phyloP scores from a whole-genome alignment of 2,888 invertebrate species.

The Macaria liturata region DNA sequence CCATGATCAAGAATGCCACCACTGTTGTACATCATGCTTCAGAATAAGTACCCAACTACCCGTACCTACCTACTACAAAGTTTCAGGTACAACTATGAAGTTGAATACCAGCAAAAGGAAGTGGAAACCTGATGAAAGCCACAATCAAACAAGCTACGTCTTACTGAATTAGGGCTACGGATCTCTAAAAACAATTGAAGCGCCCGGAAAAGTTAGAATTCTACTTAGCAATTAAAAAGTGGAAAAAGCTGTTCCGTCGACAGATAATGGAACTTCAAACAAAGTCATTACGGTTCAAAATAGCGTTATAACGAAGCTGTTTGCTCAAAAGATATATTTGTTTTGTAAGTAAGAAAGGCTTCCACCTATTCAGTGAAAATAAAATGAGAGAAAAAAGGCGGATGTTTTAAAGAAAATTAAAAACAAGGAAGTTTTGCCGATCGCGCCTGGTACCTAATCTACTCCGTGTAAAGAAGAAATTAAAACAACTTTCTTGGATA shows the following conservation, averaged over 20 bases:
- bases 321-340: constrained; percentile 66
- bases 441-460: constrained; percentile 76
- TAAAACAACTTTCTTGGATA: constrained; percentile 81
- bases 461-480: constrained; percentile 80
- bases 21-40: background rate
- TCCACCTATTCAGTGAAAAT: constrained; percentile 75
- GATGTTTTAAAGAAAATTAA: constrained; percentile 83
- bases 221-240: constrained; percentile 71
- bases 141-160: constrained; percentile 18
- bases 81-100: background rate
- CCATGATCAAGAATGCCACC: constrained; percentile 62
- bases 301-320: constrained; percentile 44
- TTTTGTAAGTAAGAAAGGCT: constrained; percentile 76
- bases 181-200: constrained; percentile 54
- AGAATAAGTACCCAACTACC: no score
- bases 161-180: constrained; percentile 39
- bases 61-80: background rate
- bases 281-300: constrained; percentile 57
- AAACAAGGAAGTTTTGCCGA: constrained; percentile 80
- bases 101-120: constrained; percentile 1
- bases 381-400: constrained; percentile 73
- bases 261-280: constrained; percentile 58
- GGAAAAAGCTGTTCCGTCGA: constrained; percentile 52
- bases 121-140: constrained; percentile 12
- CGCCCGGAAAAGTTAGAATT: constrained; percentile 53